These are phyloP conservation scores for Bubo bubo DNA, from an alignment of 2,113 vertebrate species.

Conservation along the genomic window DNA sequence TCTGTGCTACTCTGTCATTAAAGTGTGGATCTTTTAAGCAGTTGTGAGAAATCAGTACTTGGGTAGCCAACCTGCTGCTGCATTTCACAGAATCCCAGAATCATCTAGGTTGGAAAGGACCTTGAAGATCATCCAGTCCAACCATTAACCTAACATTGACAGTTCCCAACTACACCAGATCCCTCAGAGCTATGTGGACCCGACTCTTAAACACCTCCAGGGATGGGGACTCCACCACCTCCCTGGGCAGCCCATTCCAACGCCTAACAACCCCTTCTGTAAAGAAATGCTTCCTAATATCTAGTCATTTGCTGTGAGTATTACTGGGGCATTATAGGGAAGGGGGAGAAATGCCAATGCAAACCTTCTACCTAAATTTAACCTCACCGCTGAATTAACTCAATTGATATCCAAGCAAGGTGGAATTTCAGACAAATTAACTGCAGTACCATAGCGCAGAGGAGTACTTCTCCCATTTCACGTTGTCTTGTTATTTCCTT, in stretches of 20 bases:
- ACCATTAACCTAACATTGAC: too few relatives aligned
- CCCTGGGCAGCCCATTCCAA: too few relatives aligned
- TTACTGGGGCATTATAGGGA: not conserved
- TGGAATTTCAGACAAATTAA: not conserved
- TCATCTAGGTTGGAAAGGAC: too few relatives aligned
- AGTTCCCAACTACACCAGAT: too few relatives aligned
- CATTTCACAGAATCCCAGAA: rapidly evolving
- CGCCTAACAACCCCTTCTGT: too few relatives aligned
- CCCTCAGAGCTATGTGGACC: too few relatives aligned
- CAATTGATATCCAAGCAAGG: not conserved
- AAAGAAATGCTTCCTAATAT: too few relatives aligned
- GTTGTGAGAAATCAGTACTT: not conserved
- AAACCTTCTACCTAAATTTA: conserved; percentile 1
- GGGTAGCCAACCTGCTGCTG: not conserved
- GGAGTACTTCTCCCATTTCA: not conserved
- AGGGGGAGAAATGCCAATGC: not conserved
- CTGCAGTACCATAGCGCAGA: not conserved
- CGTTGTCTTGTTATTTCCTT: not conserved
- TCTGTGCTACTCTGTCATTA: not conserved
- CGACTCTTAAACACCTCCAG: too few relatives aligned
- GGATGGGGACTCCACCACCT: too few relatives aligned
- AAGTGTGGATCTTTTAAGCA: not conserved
- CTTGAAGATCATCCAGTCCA: too few relatives aligned
- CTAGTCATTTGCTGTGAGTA: not conserved
- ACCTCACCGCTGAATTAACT: conserved; percentile 18